These are phyloP conservation scores for Danio jaintianensis DNA, from an alignment of 2,797 vertebrate genomes.

Conservation along the genomic window DNA sequence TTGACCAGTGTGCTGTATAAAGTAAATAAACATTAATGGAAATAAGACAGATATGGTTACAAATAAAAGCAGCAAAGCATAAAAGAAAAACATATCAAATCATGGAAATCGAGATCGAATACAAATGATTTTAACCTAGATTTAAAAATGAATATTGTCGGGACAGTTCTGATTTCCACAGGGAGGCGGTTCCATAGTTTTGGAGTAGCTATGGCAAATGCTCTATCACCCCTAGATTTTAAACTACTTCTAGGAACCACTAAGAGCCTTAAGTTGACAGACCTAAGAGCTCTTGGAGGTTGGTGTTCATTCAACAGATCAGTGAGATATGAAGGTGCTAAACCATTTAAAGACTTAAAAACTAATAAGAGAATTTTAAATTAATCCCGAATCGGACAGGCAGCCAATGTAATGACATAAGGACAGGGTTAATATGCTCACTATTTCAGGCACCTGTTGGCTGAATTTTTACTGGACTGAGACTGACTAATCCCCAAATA, in stretches of 20 bases:
- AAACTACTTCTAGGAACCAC: background rate
- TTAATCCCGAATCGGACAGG: background rate
- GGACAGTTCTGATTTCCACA: background rate
- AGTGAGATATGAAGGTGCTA: background rate
- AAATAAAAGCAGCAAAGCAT: background rate
- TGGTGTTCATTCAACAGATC: background rate
- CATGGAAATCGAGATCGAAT: no score
- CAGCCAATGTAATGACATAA: background rate
- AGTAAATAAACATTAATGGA: background rate
- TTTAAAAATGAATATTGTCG: background rate
- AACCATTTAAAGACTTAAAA: slow-evolving; percentile 10
- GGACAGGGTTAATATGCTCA: background rate
- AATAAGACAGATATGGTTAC: background rate
- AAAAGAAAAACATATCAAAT: no score
- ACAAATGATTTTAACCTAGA: background rate
- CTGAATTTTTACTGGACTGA: background rate
- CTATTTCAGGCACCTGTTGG: background rate
- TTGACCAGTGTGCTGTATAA: background rate
- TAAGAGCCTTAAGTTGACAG: background rate
- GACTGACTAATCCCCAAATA: background rate
- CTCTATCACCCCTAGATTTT: background rate
- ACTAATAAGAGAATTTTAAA: slow-evolving; percentile 8
- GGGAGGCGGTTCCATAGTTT: background rate
- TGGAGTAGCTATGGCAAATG: no score
- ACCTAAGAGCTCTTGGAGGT: background rate